These are phyloP conservation scores for Dermatophagoides farinae DNA, from an alignment of 1,140 invertebrate genomes.

Conservation along the genomic window DNA sequence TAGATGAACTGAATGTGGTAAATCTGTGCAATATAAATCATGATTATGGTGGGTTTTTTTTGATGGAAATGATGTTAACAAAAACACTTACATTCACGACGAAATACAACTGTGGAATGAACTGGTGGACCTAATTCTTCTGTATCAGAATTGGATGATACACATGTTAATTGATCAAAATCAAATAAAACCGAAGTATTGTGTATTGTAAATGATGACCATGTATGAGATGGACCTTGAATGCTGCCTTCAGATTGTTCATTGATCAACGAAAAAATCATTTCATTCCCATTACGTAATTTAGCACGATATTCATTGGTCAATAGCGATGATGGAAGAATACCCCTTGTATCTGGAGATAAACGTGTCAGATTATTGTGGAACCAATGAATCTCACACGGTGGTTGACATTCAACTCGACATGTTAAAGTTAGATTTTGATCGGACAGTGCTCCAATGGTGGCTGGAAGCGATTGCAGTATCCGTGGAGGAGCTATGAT, in stretches of 20 bases:
- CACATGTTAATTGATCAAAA: constrained; percentile 61
- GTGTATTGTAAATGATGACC: constrained; percentile 1
- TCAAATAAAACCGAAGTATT: constrained; percentile 26
- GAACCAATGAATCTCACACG: constrained; percentile 59
- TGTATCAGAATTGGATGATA: constrained; percentile 42
- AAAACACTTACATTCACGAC: constrained; percentile 57
- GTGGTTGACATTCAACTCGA: constrained; percentile 62
- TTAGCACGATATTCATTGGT: constrained; percentile 19
- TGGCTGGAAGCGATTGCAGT: constrained; percentile 52
- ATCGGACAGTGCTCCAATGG: constrained; percentile 41
- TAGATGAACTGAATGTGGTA: constrained; percentile 60
- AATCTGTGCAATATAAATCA: constrained; percentile 41
- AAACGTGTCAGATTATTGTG: constrained; percentile 57
- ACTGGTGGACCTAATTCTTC: constrained; percentile 40
- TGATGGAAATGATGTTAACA: background rate
- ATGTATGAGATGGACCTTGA: constrained; percentile 41
- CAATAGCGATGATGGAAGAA: constrained; percentile 19
- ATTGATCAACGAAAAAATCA: background rate
- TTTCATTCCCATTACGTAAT: constrained; percentile 7
- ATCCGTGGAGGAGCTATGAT: constrained; percentile 55
- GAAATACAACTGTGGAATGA: constrained; percentile 53
- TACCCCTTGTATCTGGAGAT: constrained; percentile 48
- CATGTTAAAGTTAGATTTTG: constrained; percentile 56
- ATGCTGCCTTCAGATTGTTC: constrained; percentile 29
- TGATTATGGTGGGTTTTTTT: background rate